Percentiles rank a stretch among this genome's conserved stretches.
These are phyloP conservation scores for Melipona beecheii DNA, from an alignment of 2,888 invertebrate genomes.

Conservation along the genomic window DNA sequence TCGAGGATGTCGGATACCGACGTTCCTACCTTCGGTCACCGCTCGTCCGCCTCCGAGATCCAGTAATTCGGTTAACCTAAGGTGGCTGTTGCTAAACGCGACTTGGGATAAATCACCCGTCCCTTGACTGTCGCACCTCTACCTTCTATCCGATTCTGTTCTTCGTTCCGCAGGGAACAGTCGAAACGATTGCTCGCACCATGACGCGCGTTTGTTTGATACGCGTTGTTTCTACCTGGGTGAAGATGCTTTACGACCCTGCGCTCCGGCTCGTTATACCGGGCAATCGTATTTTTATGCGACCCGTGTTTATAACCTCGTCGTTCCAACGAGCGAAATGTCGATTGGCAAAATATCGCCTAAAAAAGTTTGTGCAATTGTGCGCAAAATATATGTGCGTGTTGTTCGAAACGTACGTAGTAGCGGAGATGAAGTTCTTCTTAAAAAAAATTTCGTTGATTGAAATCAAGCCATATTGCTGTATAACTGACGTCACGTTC, in stretches of 20 bases:
- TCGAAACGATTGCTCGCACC: conserved; percentile 24
- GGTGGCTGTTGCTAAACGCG: conserved; percentile 77
- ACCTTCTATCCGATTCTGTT: conserved; percentile 48
- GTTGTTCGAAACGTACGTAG: neutral
- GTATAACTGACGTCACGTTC: conserved; percentile 60
- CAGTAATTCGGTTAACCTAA: conserved; percentile 81
- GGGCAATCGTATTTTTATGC: neutral
- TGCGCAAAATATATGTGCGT: neutral
- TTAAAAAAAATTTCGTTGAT: conserved; percentile 3
- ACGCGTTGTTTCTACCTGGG: neutral
- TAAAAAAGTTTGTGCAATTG: neutral
- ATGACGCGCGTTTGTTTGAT: conserved; percentile 13
- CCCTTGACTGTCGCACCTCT: conserved; percentile 67
- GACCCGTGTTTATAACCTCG: neutral
- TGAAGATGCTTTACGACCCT: neutral
- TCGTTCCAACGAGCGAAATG: neutral
- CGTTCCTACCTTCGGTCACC: conserved; percentile 27
- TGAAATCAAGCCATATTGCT: conserved; percentile 39
- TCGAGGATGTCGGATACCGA: conserved; percentile 54
- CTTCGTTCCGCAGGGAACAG: conserved; percentile 37
- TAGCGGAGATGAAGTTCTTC: too few relatives aligned
- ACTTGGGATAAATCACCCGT: conserved; percentile 79
- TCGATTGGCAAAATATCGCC: neutral
- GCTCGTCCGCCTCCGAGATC: conserved; percentile 68
- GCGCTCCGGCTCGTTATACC: neutral